phyloP scores from a whole-genome alignment of 2,797 vertebrate species.

The Sciaenops ocellatus region DNA sequence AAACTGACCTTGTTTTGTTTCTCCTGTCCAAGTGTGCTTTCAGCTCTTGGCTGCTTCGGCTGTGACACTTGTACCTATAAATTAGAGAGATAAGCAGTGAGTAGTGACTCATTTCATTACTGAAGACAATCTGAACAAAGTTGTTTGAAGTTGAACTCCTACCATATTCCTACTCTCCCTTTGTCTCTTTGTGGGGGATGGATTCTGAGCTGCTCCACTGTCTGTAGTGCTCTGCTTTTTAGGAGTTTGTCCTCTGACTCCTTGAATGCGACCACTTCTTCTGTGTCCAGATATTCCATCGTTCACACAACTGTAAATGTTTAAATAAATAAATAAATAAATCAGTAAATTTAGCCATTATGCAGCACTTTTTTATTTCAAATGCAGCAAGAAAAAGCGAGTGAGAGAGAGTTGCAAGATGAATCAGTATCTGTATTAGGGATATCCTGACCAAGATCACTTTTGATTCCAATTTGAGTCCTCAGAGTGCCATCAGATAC shows the following conservation, averaged over 20 bases:
- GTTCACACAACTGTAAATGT: constrained; percentile 54
- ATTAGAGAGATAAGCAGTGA: constrained; percentile 14
- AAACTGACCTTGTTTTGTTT: constrained; percentile 59
- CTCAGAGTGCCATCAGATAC: background rate
- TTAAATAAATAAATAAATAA: background rate
- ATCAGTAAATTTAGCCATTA: background rate
- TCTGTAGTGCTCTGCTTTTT: constrained; percentile 33
- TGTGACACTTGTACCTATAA: constrained; percentile 62
- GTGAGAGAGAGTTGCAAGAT: background rate
- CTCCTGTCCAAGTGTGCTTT: constrained; percentile 25
- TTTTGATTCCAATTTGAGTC: background rate
- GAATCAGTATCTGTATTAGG: background rate
- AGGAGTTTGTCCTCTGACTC: constrained; percentile 31
- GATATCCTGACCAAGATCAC: background rate
- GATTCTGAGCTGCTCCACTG: constrained; percentile 34
- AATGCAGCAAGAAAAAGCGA: background rate
- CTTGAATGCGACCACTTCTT: constrained; percentile 66
- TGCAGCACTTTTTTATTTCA: background rate
- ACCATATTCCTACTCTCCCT: constrained; percentile 65
- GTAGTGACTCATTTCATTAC: background rate
- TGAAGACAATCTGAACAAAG: background rate
- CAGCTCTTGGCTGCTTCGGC: constrained; percentile 51
- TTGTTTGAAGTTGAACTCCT: background rate
- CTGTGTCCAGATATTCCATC: constrained; percentile 57
- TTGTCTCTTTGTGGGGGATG: constrained; percentile 56